Percentiles rank a stretch among this genome's conserved stretches.
Evolutionary conservation across 1,140 invertebrate species (phyloP).

Genomic region (Brachionus paranguensis): DNA sequence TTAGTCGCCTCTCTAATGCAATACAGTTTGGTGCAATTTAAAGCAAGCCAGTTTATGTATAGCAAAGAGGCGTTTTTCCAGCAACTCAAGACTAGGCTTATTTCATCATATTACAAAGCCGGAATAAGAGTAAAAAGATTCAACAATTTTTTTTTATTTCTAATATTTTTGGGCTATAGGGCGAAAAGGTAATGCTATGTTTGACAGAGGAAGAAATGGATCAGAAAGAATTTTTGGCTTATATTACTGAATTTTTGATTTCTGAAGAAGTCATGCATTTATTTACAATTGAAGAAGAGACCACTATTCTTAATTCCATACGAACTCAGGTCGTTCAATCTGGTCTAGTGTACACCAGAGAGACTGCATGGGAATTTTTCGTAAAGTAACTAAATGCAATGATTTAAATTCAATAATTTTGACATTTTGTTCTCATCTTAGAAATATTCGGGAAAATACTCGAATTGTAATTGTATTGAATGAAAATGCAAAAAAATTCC

Average conservation of each 20-base stretch:
- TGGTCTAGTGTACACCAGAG: constrained; percentile 52
- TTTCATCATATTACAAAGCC: neutral
- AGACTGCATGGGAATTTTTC: constrained; percentile 56
- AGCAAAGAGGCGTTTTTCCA: constrained; percentile 8
- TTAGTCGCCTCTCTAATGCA: constrained; percentile 20
- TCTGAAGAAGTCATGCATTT: constrained; percentile 52
- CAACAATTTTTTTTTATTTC: neutral
- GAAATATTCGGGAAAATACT: constrained; percentile 53
- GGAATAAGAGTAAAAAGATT: constrained; percentile 11
- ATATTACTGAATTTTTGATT: constrained; percentile 53
- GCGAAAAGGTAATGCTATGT: constrained; percentile 52
- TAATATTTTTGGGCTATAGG: constrained; percentile 43
- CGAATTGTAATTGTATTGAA: constrained; percentile 49
- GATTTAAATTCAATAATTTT: neutral
- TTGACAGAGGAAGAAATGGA: constrained; percentile 53
- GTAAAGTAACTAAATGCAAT: constrained; percentile 45
- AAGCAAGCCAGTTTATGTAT: constrained; percentile 35
- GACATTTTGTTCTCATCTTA: neutral
- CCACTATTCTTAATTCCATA: constrained; percentile 56
- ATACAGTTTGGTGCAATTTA: constrained; percentile 18
- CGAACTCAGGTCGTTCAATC: constrained; percentile 54
- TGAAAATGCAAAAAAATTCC: constrained; percentile 47
- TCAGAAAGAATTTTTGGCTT: constrained; percentile 51
- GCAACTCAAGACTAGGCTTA: neutral
- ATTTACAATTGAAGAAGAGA: constrained; percentile 53